Conservation (phyloP, 2,888 invertebrate species). For the Nephrocerus scutellatus region DNA sequence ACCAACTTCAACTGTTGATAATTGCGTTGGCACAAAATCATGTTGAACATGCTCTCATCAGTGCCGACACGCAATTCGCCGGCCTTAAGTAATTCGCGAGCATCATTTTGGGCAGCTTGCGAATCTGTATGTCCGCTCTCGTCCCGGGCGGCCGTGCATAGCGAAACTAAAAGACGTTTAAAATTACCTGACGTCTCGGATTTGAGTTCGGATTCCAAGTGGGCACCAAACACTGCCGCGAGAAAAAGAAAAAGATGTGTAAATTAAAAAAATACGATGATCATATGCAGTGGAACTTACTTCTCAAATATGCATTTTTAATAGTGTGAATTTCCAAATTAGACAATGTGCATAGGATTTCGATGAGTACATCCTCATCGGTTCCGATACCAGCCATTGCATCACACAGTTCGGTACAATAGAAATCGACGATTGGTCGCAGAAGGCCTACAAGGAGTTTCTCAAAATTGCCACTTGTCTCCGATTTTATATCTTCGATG, state of each 20-base stretch:
- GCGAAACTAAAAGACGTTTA: constrained; percentile 78
- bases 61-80: constrained; percentile 67
- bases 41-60: constrained; percentile 80
- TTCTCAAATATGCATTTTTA: constrained; percentile 65
- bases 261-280: constrained; percentile 2
- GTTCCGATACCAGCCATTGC: constrained; percentile 81
- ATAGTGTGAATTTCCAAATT: constrained; percentile 78
- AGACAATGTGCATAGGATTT: constrained; percentile 79
- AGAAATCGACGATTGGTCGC: constrained; percentile 76
- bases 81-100: constrained; percentile 69
- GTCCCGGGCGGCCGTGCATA: constrained; percentile 62
- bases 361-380: constrained; percentile 77
- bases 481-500: constrained; percentile 77
- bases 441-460: constrained; percentile 74
- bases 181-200: constrained; percentile 90
- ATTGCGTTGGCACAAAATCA: constrained; percentile 72
- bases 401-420: constrained; percentile 70
- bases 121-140: constrained; percentile 71
- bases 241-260: too few species aligned
- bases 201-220: constrained; percentile 73
- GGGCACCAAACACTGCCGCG: constrained; percentile 73
- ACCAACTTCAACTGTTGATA: constrained; percentile 53
- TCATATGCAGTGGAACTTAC: constrained; percentile 52
- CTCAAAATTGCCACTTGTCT: constrained; percentile 83
- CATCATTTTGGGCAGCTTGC: constrained; percentile 69